Evolutionary conservation across 2,888 invertebrate species (phyloP), one percentile per base, ranked within the genome.

Genomic region (Ophion ventricosus): DNA sequence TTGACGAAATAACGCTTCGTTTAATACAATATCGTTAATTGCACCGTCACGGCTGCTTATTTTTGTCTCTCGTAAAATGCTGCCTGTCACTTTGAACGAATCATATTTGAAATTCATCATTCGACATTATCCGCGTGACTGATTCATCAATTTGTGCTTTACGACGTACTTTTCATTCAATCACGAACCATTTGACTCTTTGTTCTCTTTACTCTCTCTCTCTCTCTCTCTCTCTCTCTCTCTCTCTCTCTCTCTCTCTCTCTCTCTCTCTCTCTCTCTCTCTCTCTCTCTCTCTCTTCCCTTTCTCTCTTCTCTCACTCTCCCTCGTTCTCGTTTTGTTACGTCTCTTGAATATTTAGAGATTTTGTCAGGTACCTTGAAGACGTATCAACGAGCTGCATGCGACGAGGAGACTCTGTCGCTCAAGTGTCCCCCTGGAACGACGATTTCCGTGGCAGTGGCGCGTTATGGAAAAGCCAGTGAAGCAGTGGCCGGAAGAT

Each of bases 381-480:
- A 97, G 91, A 98, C 98, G 66, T 98, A 98, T 94, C 97, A 98
- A 92, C 96, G 97, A 87, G 97, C 97, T 70, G 98, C 98, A 74
- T 99, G 99, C 94, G 98, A 98, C 94, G 97, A 97, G 86, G 97
- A 98, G 91, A 95, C 96, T 93, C 96, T 99, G 92, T 96, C 96
- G 70, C 95, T 99, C 85, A 96, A 96, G 91, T 99, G 99, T 94
- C 98, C 99, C 40, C 95, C 96, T 67, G 98, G 98, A 75, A 99
- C 99, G 56, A 97, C 97, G 90, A 98, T 99, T 92, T 96, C 97
- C 90, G 97, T 98, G 88, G 97, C 98, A 92, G 95, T 97, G 89
- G 98, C 98, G n/a, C 97, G 97, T 92, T 98, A 98, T 91, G 98
- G 98, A 17, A 96, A 95, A 94, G 88, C 94, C 93, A 89, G 94